Evolutionary conservation across 64 coral and sea anemone genomes (phyloP), one percentile per base, ranked within the genome.

Genomic region (Acropora tenuis): DNA sequence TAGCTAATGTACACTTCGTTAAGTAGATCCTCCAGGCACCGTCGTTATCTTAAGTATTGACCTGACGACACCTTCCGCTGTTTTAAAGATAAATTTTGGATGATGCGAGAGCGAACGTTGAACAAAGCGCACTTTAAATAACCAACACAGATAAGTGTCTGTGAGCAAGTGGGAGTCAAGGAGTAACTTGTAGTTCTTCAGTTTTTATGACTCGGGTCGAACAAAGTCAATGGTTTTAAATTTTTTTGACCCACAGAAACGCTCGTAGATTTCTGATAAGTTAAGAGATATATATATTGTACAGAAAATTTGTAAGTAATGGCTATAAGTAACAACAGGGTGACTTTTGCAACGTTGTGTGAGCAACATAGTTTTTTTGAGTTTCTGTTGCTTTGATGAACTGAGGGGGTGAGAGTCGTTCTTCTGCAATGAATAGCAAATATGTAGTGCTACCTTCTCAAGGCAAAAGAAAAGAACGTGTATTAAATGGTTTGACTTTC

Each of bases 401-500:
- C 42, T 15, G 1, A 20, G 19, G 3, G 20, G 8, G 13, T 19
- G 52, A 42, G 19, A 19, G 68, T 6, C 68, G 19, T 71, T 78
- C 75, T 48, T 48, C 13, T 18, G 75, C 10, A 15, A 18, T 50
- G 75, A 50, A 46, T 16, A 4, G 75, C 40, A 44, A 43, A 75
- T 10, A 44, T 42, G 8, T 75, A 45, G 45, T 78, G 46, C 75
- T 48, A 48, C 13, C 4, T 47, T 12, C 15, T 47, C 1, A 50
- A 20, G 3, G 12, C 19, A 10, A 67, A 49, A 67, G 42, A 85
- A 4, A 71, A 6, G 20, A 50, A 50, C 0, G 47, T 71, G 82
- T 85, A 85, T 48, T 85, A 85, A 85, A 85, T 85, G 82, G 82
- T 49, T 85, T 68, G 75, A 78, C 45, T 78, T 78, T 10, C 45